Percentiles rank a stretch among this genome's conserved stretches.
Conservation (phyloP, 2,113 vertebrate species). For the Theristicus caerulescens region DNA sequence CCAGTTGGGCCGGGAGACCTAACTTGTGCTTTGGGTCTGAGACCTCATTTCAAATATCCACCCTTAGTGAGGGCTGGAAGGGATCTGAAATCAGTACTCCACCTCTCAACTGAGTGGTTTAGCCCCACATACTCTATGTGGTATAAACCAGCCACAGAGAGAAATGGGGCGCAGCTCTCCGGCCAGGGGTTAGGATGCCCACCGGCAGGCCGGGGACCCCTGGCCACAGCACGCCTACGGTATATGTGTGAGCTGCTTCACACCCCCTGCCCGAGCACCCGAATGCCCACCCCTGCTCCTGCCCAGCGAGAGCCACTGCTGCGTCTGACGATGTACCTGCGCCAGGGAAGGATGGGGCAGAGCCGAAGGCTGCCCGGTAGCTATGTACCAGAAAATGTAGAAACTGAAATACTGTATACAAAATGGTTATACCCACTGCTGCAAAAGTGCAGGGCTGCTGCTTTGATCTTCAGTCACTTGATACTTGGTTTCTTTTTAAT, state of each 20-base stretch:
- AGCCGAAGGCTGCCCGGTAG: not conserved
- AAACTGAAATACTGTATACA: not conserved
- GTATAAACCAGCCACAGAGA: not conserved
- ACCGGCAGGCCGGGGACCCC: not conserved
- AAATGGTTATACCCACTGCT: not conserved
- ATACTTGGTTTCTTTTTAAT: not conserved
- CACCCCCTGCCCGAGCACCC: rapidly evolving
- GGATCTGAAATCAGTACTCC: not conserved
- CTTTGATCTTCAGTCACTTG: not conserved
- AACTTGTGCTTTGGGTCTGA: not conserved
- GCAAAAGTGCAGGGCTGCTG: not conserved
- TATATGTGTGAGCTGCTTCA: not conserved
- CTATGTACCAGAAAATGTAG: rapidly evolving
- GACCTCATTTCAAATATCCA: not conserved
- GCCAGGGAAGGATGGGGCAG: not conserved
- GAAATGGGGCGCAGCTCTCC: not conserved
- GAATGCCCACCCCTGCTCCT: not conserved
- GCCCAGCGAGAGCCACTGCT: not conserved
- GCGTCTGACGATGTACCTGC: rapidly evolving
- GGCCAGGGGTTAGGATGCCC: not conserved
- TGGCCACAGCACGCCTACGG: rapidly evolving
- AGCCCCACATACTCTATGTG: not conserved
- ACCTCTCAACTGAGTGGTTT: not conserved
- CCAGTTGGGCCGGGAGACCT: not conserved
- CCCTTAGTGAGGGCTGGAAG: not conserved